These are phyloP conservation scores for Catocala fraxini DNA, from an alignment of 2,888 invertebrate genomes.

Conservation along the genomic window DNA sequence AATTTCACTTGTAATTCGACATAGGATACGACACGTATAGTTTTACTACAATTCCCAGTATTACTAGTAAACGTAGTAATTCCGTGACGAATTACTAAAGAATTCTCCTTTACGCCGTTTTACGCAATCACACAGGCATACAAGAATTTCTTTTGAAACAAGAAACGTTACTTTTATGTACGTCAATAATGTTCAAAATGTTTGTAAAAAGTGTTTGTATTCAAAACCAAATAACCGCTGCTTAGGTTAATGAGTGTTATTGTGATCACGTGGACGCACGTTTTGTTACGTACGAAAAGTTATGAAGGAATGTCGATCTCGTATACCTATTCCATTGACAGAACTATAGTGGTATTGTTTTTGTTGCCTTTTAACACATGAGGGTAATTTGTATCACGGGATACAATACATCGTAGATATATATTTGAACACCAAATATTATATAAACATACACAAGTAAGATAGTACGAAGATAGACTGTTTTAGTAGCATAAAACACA, in stretches of 20 bases:
- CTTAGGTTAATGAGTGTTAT: slow-evolving; percentile 16
- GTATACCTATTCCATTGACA: no score
- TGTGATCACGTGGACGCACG: slow-evolving; percentile 13
- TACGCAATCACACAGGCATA: slow-evolving; percentile 28
- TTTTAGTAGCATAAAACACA: no score
- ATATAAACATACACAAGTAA: no score
- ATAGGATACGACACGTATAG: slow-evolving; percentile 33
- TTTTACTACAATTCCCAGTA: slow-evolving; percentile 23
- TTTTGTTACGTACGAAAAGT: slow-evolving; percentile 8
- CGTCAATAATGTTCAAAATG: slow-evolving; percentile 15
- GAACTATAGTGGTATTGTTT: no score
- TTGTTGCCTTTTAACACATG: no score
- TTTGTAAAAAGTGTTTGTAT: slow-evolving; percentile 13
- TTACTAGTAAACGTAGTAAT: slow-evolving; percentile 11
- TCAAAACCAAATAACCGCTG: slow-evolving; percentile 8
- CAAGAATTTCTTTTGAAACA: slow-evolving; percentile 26
- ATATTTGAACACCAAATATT: no score
- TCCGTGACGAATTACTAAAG: slow-evolving; percentile 32
- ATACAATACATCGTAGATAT: no score
- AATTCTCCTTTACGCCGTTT: slow-evolving; percentile 29
- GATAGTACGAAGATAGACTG: no score
- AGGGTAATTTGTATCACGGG: no score
- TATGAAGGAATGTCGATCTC: no score
- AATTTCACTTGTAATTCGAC: slow-evolving; percentile 31
- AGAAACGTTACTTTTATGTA: slow-evolving; percentile 23